Evolutionary conservation across 23 tunicate genomes (phyloP).

Genomic region (Botrylloides violaceus): DNA sequence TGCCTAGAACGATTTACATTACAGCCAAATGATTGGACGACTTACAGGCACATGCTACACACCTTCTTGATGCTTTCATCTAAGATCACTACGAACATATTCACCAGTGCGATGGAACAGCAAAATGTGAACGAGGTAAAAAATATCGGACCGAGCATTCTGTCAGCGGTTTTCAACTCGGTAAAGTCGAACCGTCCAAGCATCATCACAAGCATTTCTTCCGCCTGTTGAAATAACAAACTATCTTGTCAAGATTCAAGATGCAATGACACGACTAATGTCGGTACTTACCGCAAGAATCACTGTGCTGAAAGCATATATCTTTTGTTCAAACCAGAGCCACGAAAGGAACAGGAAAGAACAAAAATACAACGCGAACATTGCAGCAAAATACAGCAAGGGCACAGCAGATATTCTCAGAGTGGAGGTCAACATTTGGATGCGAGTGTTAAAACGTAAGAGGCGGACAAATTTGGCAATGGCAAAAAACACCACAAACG

Average conservation of each 20-base stretch:
- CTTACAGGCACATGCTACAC: background rate
- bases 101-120: constrained; percentile 49
- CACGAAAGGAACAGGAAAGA: constrained; percentile 52
- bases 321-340: constrained; percentile 84
- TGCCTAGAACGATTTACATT: constrained; percentile 25
- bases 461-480: constrained; percentile 40
- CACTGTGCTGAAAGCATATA: constrained; percentile 47
- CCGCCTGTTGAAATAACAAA: constrained; percentile 29
- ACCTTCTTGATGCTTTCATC: constrained; percentile 85
- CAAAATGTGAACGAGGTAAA: constrained; percentile 46
- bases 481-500: constrained; percentile 67
- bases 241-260: background rate
- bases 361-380: constrained; percentile 60
- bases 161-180: constrained; percentile 52
- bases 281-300: constrained; percentile 39
- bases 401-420: constrained; percentile 52
- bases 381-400: constrained; percentile 28
- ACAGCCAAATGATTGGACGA: background rate
- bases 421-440: constrained; percentile 50
- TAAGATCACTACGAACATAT: constrained; percentile 70
- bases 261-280: background rate
- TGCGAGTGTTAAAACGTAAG: constrained; percentile 53
- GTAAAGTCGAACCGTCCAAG: constrained; percentile 78
- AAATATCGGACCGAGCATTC: constrained; percentile 63
- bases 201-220: constrained; percentile 76